phyloP scores from a whole-genome alignment of 2,797 vertebrate genomes.

The Liasis olivaceus region DNA sequence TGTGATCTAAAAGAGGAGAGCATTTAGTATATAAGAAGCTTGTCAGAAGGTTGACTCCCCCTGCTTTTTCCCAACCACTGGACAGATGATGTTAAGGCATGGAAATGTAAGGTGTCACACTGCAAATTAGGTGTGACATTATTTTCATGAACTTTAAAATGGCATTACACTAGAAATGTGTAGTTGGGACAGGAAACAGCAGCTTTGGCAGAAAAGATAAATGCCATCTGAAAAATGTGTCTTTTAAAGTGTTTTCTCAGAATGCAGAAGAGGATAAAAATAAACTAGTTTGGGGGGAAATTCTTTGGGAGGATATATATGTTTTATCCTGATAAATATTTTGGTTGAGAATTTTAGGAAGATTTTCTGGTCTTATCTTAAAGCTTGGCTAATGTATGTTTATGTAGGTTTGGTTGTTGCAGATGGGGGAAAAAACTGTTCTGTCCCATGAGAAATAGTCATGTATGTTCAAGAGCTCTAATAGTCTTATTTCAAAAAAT shows the following conservation, averaged over 20 bases:
- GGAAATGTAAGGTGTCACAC: constrained; percentile 9
- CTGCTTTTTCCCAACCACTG: neutral
- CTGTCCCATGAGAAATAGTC: neutral
- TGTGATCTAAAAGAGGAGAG: neutral
- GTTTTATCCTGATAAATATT: neutral
- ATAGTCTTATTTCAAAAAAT: neutral
- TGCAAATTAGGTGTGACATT: constrained; percentile 23
- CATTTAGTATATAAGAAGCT: constrained; percentile 21
- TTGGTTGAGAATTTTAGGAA: neutral
- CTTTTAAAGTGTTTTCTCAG: neutral
- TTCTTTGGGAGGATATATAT: neutral
- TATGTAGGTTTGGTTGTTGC: neutral
- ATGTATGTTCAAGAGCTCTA: neutral
- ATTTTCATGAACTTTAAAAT: constrained; percentile 22
- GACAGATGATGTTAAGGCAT: constrained; percentile 1
- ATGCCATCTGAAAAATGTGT: neutral
- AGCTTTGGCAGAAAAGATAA: neutral
- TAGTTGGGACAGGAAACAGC: neutral
- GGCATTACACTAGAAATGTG: neutral
- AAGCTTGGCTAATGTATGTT: neutral
- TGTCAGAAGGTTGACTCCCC: neutral
- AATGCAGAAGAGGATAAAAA: neutral
- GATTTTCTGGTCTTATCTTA: neutral
- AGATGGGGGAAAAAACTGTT: neutral
- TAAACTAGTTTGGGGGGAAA: neutral